Evolutionary conservation across 2,797 vertebrate species (phyloP), one percentile per base, ranked within the genome.

Genomic region (Notolabrus celidotus): DNA sequence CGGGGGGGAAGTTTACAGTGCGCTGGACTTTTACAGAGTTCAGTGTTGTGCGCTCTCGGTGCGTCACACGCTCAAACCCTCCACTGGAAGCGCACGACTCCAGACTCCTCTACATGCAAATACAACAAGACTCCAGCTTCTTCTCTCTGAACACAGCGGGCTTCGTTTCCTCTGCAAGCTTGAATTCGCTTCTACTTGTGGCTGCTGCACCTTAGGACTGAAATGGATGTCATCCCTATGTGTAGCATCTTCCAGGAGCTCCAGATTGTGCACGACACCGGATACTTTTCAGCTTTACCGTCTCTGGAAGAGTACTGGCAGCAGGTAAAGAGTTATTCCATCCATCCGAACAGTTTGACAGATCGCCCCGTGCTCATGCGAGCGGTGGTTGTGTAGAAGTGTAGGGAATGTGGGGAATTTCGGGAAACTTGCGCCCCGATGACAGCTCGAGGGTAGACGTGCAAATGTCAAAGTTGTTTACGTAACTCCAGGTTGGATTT

Each of bases 181-280:
- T 57, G 50, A 79, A 33, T 81, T 60, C 60, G 75, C 67, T 50
- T 78, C 71, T 55, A 45, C 79, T 83, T 57, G 83, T 68, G 73
- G 25, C 49, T 47, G 74, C 80, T 63, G 74, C 76, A 42, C 77
- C 79, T 64, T 20, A 17, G 85, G 75, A 70, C 74, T 71, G 87
- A 87, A 88, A 99, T 99, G 97, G 97, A 99, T 92, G 97, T 98
- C 86, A 96, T 99, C 88, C 97, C 97, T n/a, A 98, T 97, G 96
- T 99, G 97, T 90, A 96, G 97, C 95, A 99, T 99, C 93, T 99
- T 99, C 93, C 97, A 98, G 94, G 97, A 99, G 95, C 97, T 99
- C 74, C 97, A 99, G 82, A 97, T 97, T 69, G 97, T 99, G 86
- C 97, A 97, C 88, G 97, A 99, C 92, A 99, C 97, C 52, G 97